Percentiles rank a stretch among this genome's conserved stretches.
These are phyloP conservation scores for Hippasteria phrygiana DNA, from an alignment of 53 echinoderm and acorn worm genomes.

Conservation along the genomic window DNA sequence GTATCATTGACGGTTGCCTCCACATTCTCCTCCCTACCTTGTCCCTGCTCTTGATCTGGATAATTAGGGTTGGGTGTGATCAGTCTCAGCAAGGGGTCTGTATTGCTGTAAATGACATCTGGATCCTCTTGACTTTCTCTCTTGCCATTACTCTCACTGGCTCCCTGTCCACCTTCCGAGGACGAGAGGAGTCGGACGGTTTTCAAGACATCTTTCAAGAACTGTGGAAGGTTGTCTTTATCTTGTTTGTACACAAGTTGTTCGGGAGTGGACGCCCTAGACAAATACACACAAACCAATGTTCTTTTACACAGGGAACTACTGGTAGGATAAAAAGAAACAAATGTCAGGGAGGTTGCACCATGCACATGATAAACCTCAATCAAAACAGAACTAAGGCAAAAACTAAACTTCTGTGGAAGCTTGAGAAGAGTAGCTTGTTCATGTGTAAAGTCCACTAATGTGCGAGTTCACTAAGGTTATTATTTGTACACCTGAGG, in stretches of 20 bases:
- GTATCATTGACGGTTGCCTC: conserved; percentile 1
- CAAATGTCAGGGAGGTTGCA: too few species aligned
- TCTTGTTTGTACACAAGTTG: conserved; percentile 46
- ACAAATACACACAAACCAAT: too few species aligned
- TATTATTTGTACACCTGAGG: too few species aligned
- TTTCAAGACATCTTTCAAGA: conserved; percentile 6
- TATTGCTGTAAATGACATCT: background rate
- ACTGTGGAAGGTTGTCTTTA: background rate
- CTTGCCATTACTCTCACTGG: background rate
- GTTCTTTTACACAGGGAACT: too few species aligned
- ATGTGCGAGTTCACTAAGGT: too few species aligned
- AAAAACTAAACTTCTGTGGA: too few species aligned
- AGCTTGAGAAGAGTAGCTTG: too few species aligned
- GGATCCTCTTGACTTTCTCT: background rate
- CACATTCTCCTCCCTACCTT: background rate
- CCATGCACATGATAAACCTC: too few species aligned
- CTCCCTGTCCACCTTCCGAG: background rate
- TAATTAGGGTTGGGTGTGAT: background rate
- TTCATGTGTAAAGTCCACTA: too few species aligned
- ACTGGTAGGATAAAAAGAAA: too few species aligned
- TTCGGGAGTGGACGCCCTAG: conserved; percentile 25
- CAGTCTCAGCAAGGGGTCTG: background rate
- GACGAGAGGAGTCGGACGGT: background rate
- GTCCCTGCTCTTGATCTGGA: background rate
- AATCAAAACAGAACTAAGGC: too few species aligned